These are phyloP conservation scores for Manis crassicaudata DNA, from an alignment of 2,797 vertebrate genomes.

Conservation along the genomic window DNA sequence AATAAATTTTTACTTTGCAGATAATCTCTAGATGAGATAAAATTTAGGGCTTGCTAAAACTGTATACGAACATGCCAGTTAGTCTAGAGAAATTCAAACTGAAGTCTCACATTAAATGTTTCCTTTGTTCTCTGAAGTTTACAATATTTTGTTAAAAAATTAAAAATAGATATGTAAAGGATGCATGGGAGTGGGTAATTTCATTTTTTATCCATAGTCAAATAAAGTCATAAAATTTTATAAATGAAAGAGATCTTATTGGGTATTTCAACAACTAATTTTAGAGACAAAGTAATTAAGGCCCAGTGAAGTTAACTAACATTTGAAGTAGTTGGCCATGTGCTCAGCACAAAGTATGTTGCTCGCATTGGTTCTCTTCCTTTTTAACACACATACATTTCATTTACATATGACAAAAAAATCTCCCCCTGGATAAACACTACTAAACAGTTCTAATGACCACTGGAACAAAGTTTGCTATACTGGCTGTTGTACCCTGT, in stretches of 20 bases:
- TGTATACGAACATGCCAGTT: not conserved
- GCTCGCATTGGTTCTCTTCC: not conserved
- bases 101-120: not conserved
- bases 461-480: not conserved
- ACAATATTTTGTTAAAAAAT: not conserved
- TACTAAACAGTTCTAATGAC: not conserved
- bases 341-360: not conserved
- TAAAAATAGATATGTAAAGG: not conserved
- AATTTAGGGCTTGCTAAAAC: not conserved
- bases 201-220: not conserved
- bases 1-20: not conserved
- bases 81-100: not conserved
- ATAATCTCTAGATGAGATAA: constrained; percentile 1
- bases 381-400: not conserved
- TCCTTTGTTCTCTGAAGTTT: not conserved
- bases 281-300: not conserved
- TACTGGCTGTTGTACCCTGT: not conserved
- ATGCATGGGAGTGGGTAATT: not conserved
- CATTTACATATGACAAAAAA: not conserved
- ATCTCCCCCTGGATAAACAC: not conserved
- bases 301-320: not conserved
- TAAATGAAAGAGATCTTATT: not conserved
- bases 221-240: not conserved
- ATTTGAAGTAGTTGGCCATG: not conserved
- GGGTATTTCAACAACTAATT: not conserved